Percentiles rank a stretch among this genome's conserved stretches.
Conservation (phyloP, 2,888 invertebrate genomes). For the Eurois occulta region DNA sequence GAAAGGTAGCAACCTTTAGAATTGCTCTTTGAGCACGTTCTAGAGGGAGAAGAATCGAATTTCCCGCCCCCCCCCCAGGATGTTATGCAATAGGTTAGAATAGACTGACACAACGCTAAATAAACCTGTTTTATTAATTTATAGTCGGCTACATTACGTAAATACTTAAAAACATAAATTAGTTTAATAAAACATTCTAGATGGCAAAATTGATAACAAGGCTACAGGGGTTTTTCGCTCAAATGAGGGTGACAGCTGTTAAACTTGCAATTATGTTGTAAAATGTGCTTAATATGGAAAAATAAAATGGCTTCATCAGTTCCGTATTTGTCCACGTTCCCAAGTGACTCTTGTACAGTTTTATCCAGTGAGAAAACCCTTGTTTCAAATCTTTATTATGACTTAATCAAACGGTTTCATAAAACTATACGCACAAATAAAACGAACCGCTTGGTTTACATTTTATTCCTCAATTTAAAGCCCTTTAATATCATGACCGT, state of each 20-base stretch:
- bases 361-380: not conserved
- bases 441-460: not conserved
- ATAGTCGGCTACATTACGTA: too few species aligned
- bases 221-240: not conserved
- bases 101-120: too few species aligned
- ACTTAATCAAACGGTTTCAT: not conserved
- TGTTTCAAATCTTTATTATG: not conserved
- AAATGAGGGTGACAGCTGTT: not conserved
- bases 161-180: too few species aligned
- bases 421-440: conserved; percentile 18
- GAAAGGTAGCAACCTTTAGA: too few species aligned
- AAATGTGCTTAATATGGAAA: not conserved
- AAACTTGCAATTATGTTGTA: not conserved
- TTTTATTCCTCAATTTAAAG: conserved; percentile 28
- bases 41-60: too few species aligned
- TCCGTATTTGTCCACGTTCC: not conserved
- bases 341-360: not conserved
- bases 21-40: too few species aligned
- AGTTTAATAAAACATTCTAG: too few species aligned
- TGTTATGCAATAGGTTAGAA: too few species aligned
- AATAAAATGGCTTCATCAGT: not conserved
- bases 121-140: too few species aligned
- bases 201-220: not conserved
- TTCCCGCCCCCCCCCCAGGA: too few species aligned
- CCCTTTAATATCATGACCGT: conserved; percentile 10